Conservation (phyloP, 1,140 invertebrate genomes). For the Zaprionus lachaisei region DNA sequence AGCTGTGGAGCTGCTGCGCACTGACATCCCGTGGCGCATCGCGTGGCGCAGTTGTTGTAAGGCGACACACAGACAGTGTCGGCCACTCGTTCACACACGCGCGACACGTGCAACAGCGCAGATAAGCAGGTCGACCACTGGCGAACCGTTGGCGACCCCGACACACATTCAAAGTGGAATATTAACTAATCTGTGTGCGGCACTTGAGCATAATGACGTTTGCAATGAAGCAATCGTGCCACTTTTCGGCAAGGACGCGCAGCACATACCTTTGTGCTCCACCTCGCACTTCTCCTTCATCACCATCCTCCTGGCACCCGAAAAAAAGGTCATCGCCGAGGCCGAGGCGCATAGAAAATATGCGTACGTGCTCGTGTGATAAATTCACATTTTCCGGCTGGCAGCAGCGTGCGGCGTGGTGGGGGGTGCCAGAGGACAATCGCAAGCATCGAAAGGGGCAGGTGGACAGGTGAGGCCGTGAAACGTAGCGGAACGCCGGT, state of each 20-base stretch:
- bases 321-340: conserved; percentile 46
- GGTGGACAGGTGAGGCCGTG: conserved; percentile 49
- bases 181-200: conserved; percentile 72
- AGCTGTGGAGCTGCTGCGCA: not conserved
- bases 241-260: conserved; percentile 34
- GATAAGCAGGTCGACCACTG: conserved; percentile 44
- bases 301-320: not conserved
- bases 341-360: conserved; percentile 52
- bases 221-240: conserved; percentile 49
- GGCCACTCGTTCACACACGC: not conserved
- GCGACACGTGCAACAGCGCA: conserved; percentile 34
- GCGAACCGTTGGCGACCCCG: conserved; percentile 32
- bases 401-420: conserved; percentile 42
- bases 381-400: conserved; percentile 82
- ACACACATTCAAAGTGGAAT: conserved; percentile 69
- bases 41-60: not conserved
- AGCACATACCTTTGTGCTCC: not conserved
- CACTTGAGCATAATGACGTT: conserved; percentile 52
- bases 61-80: not conserved
- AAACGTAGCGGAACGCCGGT: conserved; percentile 80
- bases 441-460: conserved; percentile 7
- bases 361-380: conserved; percentile 82
- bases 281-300: no score
- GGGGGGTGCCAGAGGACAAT: conserved; percentile 48
- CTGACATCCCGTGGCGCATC: not conserved